Conservation (phyloP, 2,888 invertebrate species). For the Chirona hameri region DNA sequence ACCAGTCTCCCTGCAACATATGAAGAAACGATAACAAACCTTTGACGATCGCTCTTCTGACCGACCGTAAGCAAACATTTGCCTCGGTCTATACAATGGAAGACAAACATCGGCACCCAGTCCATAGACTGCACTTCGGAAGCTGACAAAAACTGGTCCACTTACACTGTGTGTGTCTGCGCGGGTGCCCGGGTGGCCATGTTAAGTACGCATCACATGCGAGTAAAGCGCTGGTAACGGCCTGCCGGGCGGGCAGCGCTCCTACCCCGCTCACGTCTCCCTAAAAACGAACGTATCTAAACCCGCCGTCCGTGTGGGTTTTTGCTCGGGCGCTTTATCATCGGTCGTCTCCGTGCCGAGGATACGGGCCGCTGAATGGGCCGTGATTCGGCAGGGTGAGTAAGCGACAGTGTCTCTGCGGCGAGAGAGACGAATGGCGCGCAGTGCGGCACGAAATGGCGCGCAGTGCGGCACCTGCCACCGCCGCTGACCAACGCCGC, state of each 20-base stretch:
- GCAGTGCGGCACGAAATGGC: background rate
- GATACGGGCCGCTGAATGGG: background rate
- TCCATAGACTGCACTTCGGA: background rate
- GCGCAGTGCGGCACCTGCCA: background rate
- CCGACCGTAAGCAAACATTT: too few species aligned
- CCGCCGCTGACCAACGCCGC: background rate
- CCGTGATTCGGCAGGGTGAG: background rate
- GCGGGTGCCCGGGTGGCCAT: background rate
- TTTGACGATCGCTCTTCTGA: too few species aligned
- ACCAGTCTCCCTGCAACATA: too few species aligned
- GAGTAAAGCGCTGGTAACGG: background rate
- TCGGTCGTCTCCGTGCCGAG: background rate
- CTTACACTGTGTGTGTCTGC: background rate
- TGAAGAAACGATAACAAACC: too few species aligned
- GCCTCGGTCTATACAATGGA: too few species aligned
- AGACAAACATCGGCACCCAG: too few species aligned
- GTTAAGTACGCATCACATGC: background rate
- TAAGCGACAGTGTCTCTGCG: background rate
- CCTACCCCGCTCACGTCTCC: background rate
- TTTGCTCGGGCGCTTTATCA: slow-evolving; percentile 2
- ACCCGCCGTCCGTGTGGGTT: background rate
- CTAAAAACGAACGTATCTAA: background rate
- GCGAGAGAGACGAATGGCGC: background rate
- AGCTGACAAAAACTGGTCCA: background rate
- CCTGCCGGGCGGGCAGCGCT: background rate